Evolutionary conservation across 2,888 invertebrate species (phyloP).

Genomic region (Leucophenga montana): DNA sequence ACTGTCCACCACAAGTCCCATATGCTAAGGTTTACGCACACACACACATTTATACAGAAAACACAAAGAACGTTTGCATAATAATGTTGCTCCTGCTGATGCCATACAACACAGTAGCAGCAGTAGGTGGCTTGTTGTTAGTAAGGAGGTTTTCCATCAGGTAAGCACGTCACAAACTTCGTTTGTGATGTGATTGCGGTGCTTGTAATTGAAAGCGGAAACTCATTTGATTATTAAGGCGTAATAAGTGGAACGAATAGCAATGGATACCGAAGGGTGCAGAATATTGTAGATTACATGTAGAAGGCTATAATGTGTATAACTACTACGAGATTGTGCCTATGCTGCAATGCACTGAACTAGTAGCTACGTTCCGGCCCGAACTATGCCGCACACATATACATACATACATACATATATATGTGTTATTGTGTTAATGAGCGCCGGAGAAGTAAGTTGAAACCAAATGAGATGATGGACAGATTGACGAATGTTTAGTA

Average conservation of each 20-base stretch:
- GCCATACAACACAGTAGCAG: not conserved
- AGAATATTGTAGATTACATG: no score
- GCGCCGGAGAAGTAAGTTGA: not conserved
- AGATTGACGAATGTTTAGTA: not conserved
- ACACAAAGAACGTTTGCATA: slow-evolving; percentile 14
- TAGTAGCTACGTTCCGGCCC: no score
- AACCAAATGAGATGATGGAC: not conserved
- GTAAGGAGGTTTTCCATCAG: no score
- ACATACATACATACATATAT: no score
- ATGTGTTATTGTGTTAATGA: not conserved
- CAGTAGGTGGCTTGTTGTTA: no score
- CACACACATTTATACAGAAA: not conserved
- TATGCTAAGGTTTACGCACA: not conserved
- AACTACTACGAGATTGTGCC: no score
- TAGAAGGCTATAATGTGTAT: no score
- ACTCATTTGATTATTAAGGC: slow-evolving; percentile 65
- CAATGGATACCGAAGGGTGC: not conserved
- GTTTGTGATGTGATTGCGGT: not conserved
- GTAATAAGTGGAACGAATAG: slow-evolving; percentile 53
- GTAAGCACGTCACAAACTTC: not conserved
- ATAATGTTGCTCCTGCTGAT: not conserved
- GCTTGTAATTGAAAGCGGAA: slow-evolving; percentile 59
- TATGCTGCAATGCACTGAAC: no score
- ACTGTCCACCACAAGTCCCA: no score
- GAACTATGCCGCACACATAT: not conserved